Evolutionary conservation across 2,888 invertebrate genomes (phyloP), one percentile per base, ranked within the genome.

Genomic region (Miltochrista miniata): DNA sequence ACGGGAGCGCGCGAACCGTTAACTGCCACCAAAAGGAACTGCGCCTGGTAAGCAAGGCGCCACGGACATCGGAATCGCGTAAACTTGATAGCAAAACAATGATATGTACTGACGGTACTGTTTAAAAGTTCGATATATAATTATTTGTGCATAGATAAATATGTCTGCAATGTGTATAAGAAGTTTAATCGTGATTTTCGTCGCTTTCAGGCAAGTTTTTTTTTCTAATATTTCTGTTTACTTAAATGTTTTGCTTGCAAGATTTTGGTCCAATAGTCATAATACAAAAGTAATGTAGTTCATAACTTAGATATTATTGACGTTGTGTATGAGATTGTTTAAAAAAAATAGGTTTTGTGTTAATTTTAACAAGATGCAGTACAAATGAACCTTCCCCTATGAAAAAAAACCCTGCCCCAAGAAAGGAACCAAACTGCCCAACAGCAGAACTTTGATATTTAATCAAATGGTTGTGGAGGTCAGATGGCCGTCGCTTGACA

Each of bases 1-100:
- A 64, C 64, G 65, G 60, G 59, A 62, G 64, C 68, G 68, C 66
- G 67, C 60, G 56, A 68, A 71, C 68, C 59, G 66, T 61, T n/a
- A 62, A 70, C 66, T 60, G 68, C 63, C 62, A 66, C 64, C 63
- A 64, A 72, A 79, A 73, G 78, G 68, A 68, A 71, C 76, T 70
- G 70, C 65, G 62, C 57, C 53, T 66, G 71, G 70, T 74, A 64
- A 65, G 68, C 56, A 72, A 72, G 74, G 72, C 75, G 72, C 75
- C 74, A 73, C 71, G 74, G 68, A 69, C 72, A 72, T 41, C 30
- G 29, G 14, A 45, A 56, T 62, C 64, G 61, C 64, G 59, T 47
- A 55, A 61, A 62, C 57, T 54, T 59, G 64, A 34, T 29, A 36
- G 24, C 4, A 45, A 13, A 36, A 36, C 36, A 31, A 31, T 31